Conservation (phyloP, 2,888 invertebrate species). For the Parnassius mnemosyne region DNA sequence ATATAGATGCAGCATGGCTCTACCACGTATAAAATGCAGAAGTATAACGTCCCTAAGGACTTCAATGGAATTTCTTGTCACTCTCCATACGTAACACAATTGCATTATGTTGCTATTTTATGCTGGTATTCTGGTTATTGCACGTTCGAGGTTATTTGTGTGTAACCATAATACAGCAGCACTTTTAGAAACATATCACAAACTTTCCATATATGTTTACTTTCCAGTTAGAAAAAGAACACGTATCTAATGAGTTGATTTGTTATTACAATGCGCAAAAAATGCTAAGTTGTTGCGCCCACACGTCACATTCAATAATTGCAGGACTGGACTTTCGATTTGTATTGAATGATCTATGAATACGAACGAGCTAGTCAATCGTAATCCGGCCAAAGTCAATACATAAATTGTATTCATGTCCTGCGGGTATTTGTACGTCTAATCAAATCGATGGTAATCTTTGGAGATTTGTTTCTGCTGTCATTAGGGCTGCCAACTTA, state of each 20-base stretch:
- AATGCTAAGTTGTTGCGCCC: conserved; percentile 27
- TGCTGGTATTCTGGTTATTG: too few species aligned
- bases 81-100: too few species aligned
- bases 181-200: conserved; percentile 7
- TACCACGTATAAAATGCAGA: too few species aligned
- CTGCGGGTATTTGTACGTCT: conserved; percentile 25
- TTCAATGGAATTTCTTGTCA: too few species aligned
- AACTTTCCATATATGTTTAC: conserved; percentile 42
- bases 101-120: too few species aligned
- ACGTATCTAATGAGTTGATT: conserved; percentile 31
- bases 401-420: conserved; percentile 24
- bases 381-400: conserved; percentile 12
- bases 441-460: conserved; percentile 26
- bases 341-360: conserved; percentile 17
- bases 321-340: conserved; percentile 24
- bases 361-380: conserved; percentile 15
- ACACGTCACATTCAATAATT: conserved; percentile 20
- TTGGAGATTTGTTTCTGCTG: background rate
- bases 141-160: too few species aligned
- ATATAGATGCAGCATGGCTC: too few species aligned
- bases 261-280: conserved; percentile 27
- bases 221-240: conserved; percentile 40
- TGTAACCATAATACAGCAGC: background rate
- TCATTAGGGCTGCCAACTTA: background rate
- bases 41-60: too few species aligned